These are phyloP conservation scores for Trachelus troglodyta DNA, from an alignment of 2,888 invertebrate species.

Conservation along the genomic window DNA sequence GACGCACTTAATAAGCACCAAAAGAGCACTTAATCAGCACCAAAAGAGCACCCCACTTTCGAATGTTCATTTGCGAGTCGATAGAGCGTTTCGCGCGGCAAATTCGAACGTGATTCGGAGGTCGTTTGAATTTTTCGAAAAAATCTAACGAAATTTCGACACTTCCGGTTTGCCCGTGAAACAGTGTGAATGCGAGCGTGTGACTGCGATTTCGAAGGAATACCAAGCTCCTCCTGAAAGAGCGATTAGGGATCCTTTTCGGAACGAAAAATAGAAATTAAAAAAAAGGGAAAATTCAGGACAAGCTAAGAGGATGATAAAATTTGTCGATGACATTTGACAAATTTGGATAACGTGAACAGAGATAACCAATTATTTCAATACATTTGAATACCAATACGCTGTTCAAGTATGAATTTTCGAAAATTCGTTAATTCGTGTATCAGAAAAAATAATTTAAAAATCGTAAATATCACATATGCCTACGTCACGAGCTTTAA, in stretches of 20 bases:
- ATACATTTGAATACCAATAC: conserved; percentile 66
- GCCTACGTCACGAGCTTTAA: background rate
- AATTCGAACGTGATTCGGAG: background rate
- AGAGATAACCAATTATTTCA: conserved; percentile 32
- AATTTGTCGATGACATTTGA: conserved; percentile 5
- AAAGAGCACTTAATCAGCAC: conserved; percentile 40
- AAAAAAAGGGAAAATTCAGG: conserved; percentile 16
- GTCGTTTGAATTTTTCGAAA: background rate
- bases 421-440: background rate
- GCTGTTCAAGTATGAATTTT: conserved; percentile 6
- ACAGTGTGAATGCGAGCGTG: conserved; percentile 49
- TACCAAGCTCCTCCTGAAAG: background rate
- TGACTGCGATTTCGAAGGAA: conserved; percentile 33
- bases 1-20: conserved; percentile 27
- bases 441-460: background rate
- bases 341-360: background rate
- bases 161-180: conserved; percentile 12
- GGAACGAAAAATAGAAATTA: conserved; percentile 18
- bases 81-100: background rate
- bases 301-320: conserved; percentile 7
- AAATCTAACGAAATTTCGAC: background rate
- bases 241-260: background rate
- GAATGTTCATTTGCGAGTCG: conserved; percentile 30
- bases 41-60: conserved; percentile 55
- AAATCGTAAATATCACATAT: background rate